These are phyloP conservation scores for Acanthisitta chloris DNA, from an alignment of 2,113 vertebrate species.

Conservation along the genomic window DNA sequence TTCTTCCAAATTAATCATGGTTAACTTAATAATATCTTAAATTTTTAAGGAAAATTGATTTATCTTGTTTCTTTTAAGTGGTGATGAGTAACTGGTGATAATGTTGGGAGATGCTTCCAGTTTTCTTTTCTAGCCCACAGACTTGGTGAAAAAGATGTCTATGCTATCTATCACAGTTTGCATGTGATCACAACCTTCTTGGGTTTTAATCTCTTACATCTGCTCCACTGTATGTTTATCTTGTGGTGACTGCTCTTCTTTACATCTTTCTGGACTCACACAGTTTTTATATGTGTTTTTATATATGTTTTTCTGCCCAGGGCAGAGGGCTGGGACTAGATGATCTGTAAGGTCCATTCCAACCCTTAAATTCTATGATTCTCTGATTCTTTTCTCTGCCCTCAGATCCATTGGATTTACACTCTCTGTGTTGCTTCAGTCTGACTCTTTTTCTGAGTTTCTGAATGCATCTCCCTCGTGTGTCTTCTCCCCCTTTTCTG, in stretches of 20 bases:
- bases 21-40: neutral
- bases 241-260: neutral
- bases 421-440: fast-evolving
- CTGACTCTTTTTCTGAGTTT: neutral
- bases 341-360: no score
- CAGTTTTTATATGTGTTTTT: neutral
- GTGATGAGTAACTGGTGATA: neutral
- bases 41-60: neutral
- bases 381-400: no score
- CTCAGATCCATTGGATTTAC: neutral
- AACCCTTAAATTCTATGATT: no score
- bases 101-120: neutral
- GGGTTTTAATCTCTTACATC: neutral
- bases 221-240: neutral
- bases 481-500: neutral
- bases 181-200: neutral
- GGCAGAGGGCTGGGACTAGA: no score
- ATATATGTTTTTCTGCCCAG: no score
- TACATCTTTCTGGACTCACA: neutral
- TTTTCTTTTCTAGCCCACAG: neutral
- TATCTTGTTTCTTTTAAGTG: neutral
- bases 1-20: neutral
- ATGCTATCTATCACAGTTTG: neutral
- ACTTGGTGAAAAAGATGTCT: neutral
- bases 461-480: neutral